These are phyloP conservation scores for Odocoileus hemionus DNA, from an alignment of 2,113 vertebrate species.

Conservation along the genomic window DNA sequence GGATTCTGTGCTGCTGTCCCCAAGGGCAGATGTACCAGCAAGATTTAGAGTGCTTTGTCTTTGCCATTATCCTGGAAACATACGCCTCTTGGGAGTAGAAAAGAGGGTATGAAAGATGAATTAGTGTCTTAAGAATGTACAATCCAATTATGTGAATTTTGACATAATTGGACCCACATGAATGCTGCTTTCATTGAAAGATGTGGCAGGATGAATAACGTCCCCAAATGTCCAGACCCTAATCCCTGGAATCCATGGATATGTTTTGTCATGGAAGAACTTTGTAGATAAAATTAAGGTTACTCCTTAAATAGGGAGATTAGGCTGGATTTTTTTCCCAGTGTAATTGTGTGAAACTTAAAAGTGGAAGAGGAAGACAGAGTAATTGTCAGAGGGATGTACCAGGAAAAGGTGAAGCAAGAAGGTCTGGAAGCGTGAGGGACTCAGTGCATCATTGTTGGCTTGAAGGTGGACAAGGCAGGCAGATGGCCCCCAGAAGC, in stretches of 20 bases:
- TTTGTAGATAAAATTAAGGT: neutral
- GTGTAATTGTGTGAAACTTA: neutral
- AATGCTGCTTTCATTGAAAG: neutral
- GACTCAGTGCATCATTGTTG: neutral
- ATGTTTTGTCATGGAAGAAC: neutral
- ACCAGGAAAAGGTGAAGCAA: no score
- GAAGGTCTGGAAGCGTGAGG: neutral
- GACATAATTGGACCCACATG: neutral
- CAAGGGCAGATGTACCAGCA: no score
- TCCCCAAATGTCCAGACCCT: rapidly evolving
- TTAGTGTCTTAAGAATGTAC: no score
- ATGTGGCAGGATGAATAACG: neutral
- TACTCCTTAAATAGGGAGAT: neutral
- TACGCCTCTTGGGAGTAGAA: neutral
- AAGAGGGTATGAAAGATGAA: neutral
- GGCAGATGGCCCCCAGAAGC: rapidly evolving
- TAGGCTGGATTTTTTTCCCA: neutral
- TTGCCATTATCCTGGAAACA: neutral
- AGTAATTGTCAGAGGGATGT: neutral
- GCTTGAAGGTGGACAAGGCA: neutral
- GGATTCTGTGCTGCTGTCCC: neutral
- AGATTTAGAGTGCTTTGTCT: neutral
- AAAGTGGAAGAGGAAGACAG: neutral
- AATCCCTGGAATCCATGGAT: no score
- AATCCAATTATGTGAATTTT: neutral